A percentile compares a stretch with the other conserved stretches of the same genome.
Evolutionary conservation across 2,888 invertebrate genomes (phyloP).

Genomic region (Hipparchia sbordonii): DNA sequence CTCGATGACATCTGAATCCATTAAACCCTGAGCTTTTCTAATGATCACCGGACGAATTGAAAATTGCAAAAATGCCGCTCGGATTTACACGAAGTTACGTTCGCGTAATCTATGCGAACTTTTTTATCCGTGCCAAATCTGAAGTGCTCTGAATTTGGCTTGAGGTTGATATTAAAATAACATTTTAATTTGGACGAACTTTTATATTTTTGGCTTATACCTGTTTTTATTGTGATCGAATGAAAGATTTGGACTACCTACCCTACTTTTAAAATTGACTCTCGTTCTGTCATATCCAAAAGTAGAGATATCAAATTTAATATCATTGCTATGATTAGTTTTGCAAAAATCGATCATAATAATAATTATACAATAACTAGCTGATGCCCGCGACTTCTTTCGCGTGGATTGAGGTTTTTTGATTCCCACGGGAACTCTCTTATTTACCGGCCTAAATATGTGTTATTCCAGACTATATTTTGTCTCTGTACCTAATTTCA

Average conservation of each 20-base stretch:
- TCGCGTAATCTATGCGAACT: background rate
- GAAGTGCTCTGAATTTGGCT: conserved; percentile 1
- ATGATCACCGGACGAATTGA: conserved; percentile 74
- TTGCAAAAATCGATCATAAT: too few relatives aligned
- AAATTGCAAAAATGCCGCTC: conserved; percentile 65
- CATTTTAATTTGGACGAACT: background rate
- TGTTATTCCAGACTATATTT: too few relatives aligned
- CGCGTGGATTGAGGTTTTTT: too few relatives aligned
- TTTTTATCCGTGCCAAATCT: conserved; percentile 8
- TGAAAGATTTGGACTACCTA: background rate
- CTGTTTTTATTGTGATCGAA: too few relatives aligned
- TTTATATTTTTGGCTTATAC: background rate
- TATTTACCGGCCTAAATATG: too few relatives aligned
- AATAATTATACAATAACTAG: too few relatives aligned
- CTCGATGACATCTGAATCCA: conserved; percentile 72
- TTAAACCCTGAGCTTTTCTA: conserved; percentile 69
- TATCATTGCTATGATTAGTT: too few relatives aligned
- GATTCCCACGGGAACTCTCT: too few relatives aligned
- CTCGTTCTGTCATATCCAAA: too few relatives aligned
- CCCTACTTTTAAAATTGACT: background rate
- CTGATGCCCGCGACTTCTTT: too few relatives aligned
- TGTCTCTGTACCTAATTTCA: too few relatives aligned
- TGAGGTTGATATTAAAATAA: background rate
- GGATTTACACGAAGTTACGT: conserved; percentile 13
- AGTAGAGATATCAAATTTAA: too few relatives aligned